Evolutionary conservation across 2,888 invertebrate species (phyloP).

Genomic region (Hetaerina titia): DNA sequence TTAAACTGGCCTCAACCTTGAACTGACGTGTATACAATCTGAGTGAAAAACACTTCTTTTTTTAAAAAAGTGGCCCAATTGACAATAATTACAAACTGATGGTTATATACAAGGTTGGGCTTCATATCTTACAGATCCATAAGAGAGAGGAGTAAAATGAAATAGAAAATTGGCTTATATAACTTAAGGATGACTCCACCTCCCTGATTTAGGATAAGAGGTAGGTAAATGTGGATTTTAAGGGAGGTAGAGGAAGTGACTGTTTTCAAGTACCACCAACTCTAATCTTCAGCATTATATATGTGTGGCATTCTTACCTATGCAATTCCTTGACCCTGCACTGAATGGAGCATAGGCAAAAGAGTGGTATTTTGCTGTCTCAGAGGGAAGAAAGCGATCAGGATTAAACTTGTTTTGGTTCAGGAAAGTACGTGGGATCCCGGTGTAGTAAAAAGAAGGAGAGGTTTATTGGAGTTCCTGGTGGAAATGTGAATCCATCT

Average conservation of each 20-base stretch:
- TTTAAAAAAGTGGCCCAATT: too few relatives aligned
- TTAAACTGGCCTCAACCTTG: too few relatives aligned
- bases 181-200: too few relatives aligned
- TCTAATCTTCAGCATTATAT: background rate
- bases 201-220: too few relatives aligned
- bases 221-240: background rate
- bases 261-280: background rate
- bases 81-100: too few relatives aligned
- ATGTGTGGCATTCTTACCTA: slow-evolving; percentile 72
- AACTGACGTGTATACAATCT: too few relatives aligned
- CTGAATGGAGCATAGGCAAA: slow-evolving; percentile 77
- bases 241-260: background rate
- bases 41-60: too few relatives aligned
- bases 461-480: background rate
- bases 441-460: slow-evolving; percentile 76
- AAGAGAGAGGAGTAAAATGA: too few relatives aligned
- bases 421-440: slow-evolving; percentile 77
- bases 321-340: slow-evolving; percentile 77
- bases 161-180: too few relatives aligned
- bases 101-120: too few relatives aligned
- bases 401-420: slow-evolving; percentile 79
- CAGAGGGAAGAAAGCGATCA: slow-evolving; percentile 78
- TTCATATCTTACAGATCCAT: too few relatives aligned
- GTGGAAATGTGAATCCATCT: slow-evolving; percentile 37
- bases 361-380: slow-evolving; percentile 69